Evolutionary conservation across 2,888 invertebrate species (phyloP).

Genomic region (Agrochola circellaris): DNA sequence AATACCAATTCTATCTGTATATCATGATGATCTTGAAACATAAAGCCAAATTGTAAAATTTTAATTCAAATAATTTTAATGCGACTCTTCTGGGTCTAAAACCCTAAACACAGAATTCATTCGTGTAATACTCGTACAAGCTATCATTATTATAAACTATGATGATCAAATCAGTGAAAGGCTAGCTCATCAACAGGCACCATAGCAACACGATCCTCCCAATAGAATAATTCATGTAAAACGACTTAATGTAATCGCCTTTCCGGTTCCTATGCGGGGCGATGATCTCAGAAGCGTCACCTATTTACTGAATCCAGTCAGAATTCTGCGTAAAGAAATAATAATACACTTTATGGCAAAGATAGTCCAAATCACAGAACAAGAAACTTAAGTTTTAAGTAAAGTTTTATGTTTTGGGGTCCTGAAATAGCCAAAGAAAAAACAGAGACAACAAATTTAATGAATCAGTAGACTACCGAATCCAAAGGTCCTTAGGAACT

Average conservation of each 20-base stretch:
- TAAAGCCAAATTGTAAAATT: not conserved
- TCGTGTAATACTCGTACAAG: not conserved
- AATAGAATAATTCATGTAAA: constrained; percentile 44
- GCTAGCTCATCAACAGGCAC: constrained; percentile 33
- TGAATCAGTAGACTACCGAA: not conserved
- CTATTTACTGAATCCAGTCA: constrained; percentile 5
- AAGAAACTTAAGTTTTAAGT: not conserved
- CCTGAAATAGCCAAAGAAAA: not conserved
- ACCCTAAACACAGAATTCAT: not conserved
- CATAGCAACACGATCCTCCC: constrained; percentile 14
- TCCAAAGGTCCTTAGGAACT: not conserved
- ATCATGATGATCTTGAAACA: not conserved
- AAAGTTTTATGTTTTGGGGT: not conserved
- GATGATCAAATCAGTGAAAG: constrained; percentile 48
- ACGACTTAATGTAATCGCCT: constrained; percentile 26
- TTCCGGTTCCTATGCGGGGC: constrained; percentile 29
- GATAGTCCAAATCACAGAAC: not conserved
- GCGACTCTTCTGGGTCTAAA: not conserved
- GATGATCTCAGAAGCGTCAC: constrained; percentile 41
- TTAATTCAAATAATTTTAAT: not conserved
- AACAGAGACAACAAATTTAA: not conserved
- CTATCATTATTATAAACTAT: not conserved
- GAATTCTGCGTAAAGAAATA: constrained; percentile 10
- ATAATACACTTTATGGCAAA: not conserved
- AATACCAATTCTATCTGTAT: not conserved